Evolutionary conservation across 2,113 vertebrate species (phyloP).

Genomic region (Spheniscus mendiculus): DNA sequence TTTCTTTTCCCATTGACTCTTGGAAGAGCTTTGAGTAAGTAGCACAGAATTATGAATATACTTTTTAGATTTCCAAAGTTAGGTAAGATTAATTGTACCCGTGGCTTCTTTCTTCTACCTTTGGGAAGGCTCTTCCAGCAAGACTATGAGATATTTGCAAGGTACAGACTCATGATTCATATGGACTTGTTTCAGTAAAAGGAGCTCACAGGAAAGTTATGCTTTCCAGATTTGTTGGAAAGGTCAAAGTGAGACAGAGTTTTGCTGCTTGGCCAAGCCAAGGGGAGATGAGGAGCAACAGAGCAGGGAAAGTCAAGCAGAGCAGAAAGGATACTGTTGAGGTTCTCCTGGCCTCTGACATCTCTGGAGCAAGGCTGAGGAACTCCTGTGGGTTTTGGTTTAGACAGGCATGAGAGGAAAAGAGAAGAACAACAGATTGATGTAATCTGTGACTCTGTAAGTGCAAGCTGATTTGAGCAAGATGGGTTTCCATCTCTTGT

Average conservation of each 20-base stretch:
- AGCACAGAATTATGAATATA: neutral
- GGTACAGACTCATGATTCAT: neutral
- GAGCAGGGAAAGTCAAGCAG: neutral
- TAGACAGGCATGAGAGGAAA: neutral
- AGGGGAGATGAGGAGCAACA: neutral
- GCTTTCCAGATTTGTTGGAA: neutral
- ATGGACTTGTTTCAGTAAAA: neutral
- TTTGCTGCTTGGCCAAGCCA: neutral
- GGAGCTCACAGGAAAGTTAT: neutral
- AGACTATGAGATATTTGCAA: neutral
- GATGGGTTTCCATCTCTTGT: neutral
- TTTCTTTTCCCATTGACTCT: neutral
- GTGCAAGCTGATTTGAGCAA: neutral
- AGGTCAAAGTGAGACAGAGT: neutral
- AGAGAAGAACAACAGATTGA: neutral
- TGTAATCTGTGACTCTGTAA: accelerated
- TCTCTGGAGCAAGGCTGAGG: neutral
- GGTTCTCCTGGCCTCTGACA: neutral
- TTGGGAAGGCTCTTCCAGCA: neutral
- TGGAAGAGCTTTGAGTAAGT: neutral
- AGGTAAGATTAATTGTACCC: neutral
- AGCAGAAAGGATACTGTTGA: neutral
- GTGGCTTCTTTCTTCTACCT: neutral
- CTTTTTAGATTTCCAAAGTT: neutral
- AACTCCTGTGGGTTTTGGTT: neutral